Base-by-base conservation (phyloP, 2,888 invertebrate genomes). In the Brachyptera putata region DNA sequence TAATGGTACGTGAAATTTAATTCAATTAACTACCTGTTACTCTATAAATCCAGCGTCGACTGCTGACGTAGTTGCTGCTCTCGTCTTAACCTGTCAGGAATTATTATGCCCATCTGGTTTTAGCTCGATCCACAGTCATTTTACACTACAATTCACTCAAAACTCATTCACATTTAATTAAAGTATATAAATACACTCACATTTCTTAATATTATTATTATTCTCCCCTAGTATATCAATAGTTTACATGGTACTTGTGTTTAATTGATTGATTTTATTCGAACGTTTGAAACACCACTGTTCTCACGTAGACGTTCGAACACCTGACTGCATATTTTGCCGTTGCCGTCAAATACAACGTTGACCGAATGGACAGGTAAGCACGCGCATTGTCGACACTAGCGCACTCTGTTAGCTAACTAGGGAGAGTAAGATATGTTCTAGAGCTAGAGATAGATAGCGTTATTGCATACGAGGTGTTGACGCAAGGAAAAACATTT, bases 11-110 rank as follows among this genome's bases (percentile, higher is more conserved):
- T n/a, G n/a, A n/a, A n/a, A n/a, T n/a, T n/a, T 14, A 41, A 41
- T 18, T 16, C 41, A 41, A 41, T 41, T 41, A 41, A 41, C 41
- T 41, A 41, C 41, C 41, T 41, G 41, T 41, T 41, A 41, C 21
- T 41, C 41, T 16, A 16, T 41, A 16, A 41, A 21, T 14, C 16
- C 21, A 21, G 21, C 16, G 41, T 41, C 16, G 41, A 41, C 41
- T 41, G 41, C 11, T 41, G 41, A 41, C 41, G 41, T 41, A 41
- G 16, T 18, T 1, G 5, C n/a, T n/a, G n/a, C n/a, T n/a, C n/a
- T n/a, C n/a, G n/a, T n/a, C n/a, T n/a, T n/a, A n/a, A n/a, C n/a
- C n/a, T n/a, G n/a, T n/a, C n/a, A n/a, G n/a, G n/a, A n/a, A n/a
- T n/a, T n/a, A n/a, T n/a, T n/a, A n/a, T n/a, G 41, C 11, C 41